Base-by-base conservation (phyloP, 2,797 vertebrate genomes). In the Paguma larvata region DNA sequence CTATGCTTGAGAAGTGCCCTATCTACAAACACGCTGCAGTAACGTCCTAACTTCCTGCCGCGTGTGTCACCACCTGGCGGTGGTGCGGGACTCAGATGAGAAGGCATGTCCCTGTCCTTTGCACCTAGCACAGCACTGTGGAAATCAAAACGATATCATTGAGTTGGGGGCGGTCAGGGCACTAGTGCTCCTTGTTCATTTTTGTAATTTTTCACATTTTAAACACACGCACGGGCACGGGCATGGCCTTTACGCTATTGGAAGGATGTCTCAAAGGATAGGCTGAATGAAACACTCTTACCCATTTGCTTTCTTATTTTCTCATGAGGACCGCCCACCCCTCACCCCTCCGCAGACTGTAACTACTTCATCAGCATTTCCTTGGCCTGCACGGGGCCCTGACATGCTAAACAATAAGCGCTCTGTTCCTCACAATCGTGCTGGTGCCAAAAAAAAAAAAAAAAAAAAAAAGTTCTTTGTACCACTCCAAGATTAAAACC, bases 341-440 rank as follows among this genome's bases (percentile, higher is more conserved):
- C 13, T 65, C 41, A 44, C 32, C 59, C 73, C 62, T 89, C 41
- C 16, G 0, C 4, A 1, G 73, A 85, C 73, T 82, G 6, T 34
- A 85, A 94, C 95, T 95, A 82, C 65, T 95, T 94, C 91, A 79
- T 87, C 97, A 98, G 96, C 93, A 46, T 67, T 95, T 97, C 96
- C 89, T 92, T 78, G 89, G 88, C 79, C 44, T 1, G 53, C 0
- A 0, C 56, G 63, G 96, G 96, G 95, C 70, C 77, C 2, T n/a
- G 85, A 79, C 63, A 9, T 1, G 38, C 51, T 72, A 53, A 95
- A 98, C 96, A 98, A 97, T 65, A 95, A 97, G 51, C 12, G 0
- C 78, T 91, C 97, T 98, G 95, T 98, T 94, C 97, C 94, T 91
- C 75, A 86, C 87, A 75, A 46, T 53, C 78, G 4, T 79, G 68